phyloP scores from a whole-genome alignment of 2,797 vertebrate species.

The Sebastes vulpes region DNA sequence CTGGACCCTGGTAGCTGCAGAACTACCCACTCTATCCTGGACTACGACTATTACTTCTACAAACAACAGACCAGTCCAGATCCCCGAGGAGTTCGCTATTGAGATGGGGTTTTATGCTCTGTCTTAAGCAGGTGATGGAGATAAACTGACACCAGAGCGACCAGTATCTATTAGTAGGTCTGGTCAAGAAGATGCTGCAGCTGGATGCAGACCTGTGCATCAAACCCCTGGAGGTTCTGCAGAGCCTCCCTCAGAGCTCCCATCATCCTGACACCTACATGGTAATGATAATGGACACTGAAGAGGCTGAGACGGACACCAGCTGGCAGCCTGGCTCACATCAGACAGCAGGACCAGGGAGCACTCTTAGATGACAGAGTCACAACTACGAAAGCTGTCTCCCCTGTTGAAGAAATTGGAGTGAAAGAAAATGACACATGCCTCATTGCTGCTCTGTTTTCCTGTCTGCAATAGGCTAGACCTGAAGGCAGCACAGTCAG shows the following conservation, averaged over 20 bases:
- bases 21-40: not conserved
- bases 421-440: not conserved
- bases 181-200: not conserved
- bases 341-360: not conserved
- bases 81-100: not conserved
- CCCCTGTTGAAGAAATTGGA: not conserved
- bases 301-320: not conserved
- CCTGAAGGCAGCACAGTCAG: not conserved
- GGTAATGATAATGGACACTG: not conserved
- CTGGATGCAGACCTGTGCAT: not conserved
- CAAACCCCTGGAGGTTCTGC: not conserved
- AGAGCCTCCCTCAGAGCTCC: not conserved
- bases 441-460: not conserved
- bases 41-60: not conserved
- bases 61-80: not conserved
- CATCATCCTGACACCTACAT: slow-evolving; percentile 1
- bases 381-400: not conserved
- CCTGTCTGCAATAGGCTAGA: not conserved
- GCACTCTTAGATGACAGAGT: not conserved
- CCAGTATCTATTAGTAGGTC: not conserved
- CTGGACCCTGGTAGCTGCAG: not conserved
- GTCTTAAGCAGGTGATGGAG: not conserved
- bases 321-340: not conserved
- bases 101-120: not conserved
- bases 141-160: not conserved